Evolutionary conservation across 1,140 invertebrate species (phyloP), one percentile per base, ranked within the genome.

Genomic region (Apolygus lucorum): DNA sequence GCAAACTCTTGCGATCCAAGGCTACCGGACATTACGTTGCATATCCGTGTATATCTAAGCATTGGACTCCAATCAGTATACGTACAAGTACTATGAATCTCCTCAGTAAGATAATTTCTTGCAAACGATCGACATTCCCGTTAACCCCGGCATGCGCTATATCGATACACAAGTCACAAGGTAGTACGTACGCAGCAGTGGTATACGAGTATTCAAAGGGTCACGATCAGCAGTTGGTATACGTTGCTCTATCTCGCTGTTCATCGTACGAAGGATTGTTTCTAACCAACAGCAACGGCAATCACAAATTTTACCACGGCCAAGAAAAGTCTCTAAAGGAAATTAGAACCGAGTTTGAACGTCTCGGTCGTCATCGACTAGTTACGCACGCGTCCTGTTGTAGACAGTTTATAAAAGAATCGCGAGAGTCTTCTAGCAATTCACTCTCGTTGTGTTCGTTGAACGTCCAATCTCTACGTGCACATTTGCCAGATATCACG

Each of bases 121-220:
- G 21, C 1, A 76, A 74, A 74, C 67, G 74, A 4, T 72, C 64
- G 24, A 69, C 74, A 29, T 74, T 76, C 74, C 74, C 75, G 52
- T 69, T 76, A 70, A 65, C 69, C 69, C 71, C 72, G 14, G 75
- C 72, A 72, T 67, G 24, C 74, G 73, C 74, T 34, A 71, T 75
- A 11, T 75, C 75, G 26, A 76, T 77, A 28, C 76, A 77, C 68
- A 77, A 78, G 62, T 76, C 74, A 24, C 75, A 77, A 74, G 76
- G 75, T 68, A 72, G 75, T 70, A 76, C 77, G 22, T 78, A 74
- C 69, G 70, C 72, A 42, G 68, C 73, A 72, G 74, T 78, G 26
- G 76, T 77, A 17, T 77, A 77, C 62, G 72, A 77, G 62, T 78
- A 77, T 71, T 59, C 54, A 49, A 73, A 73, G 68, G 21, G 1